Percentiles rank a stretch among this genome's conserved stretches.
Conservation (phyloP, 1,140 invertebrate species). For the Cyphomyrmex costatus region DNA sequence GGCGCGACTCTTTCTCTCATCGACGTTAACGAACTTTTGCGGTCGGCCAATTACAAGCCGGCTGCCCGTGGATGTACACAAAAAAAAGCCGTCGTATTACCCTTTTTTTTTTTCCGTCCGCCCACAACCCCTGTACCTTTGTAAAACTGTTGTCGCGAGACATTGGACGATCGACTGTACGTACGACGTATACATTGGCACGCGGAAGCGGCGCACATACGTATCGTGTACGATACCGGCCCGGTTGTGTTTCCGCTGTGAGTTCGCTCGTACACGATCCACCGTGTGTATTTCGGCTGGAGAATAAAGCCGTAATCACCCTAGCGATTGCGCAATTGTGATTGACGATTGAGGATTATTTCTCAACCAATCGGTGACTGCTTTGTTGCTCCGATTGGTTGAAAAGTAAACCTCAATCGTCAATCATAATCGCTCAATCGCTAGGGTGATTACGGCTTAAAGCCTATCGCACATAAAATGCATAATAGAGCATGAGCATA, state of each 20-base stretch:
- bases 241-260: conserved; percentile 8
- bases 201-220: conserved; percentile 30
- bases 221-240: not conserved
- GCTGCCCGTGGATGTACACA: conserved; percentile 30
- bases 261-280: conserved; percentile 21
- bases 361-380: too few species aligned
- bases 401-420: too few species aligned
- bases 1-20: conserved; percentile 52
- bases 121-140: not conserved
- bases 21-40: conserved; percentile 59
- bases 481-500: too few species aligned
- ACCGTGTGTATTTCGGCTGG: conserved; percentile 52
- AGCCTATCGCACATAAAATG: too few species aligned
- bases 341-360: too few species aligned
- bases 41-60: conserved; percentile 57
- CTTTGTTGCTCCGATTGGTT: too few species aligned
- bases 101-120: not conserved
- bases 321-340: too few species aligned
- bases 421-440: too few species aligned
- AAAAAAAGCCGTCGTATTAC: conserved; percentile 38
- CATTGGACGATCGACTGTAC: conserved; percentile 66
- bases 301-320: too few species aligned
- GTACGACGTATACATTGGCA: conserved; percentile 26
- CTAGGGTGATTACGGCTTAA: too few species aligned
- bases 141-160: conserved; percentile 64